Evolutionary conservation across 2,888 invertebrate genomes (phyloP), one percentile per base, ranked within the genome.

Genomic region (Antheraea yamamai): DNA sequence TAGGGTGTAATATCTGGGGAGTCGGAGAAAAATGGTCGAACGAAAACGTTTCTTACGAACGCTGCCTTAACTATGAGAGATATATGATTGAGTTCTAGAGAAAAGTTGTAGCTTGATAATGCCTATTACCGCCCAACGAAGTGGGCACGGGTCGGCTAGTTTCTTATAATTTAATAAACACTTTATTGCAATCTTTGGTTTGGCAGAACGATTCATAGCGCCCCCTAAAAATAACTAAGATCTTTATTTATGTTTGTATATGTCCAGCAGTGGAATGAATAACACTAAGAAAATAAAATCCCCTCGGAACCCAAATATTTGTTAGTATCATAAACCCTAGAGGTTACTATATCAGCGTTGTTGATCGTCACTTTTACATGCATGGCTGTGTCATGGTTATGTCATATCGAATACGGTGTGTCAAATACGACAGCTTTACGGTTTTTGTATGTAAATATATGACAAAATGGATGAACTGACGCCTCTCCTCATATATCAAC

Each of bases 381-480:
- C 47, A 74, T 7, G 20, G 39, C 39, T 26, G 72, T 72, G 72
- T 51, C 74, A 39, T 71, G 35, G 72, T 26, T 70, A 39, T 78
- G 81, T 79, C 80, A 79, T 79, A 80, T 81, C 77, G 77, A 81
- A 79, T 77, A 74, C 80, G 77, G 80, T 86, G 88, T 87, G 90
- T 88, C 89, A 89, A 79, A 77, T 64, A 74, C 81, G 89, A 88
- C 89, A 89, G 80, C 77, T 91, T 91, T 91, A 93, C 85, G 88
- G 82, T 80, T 80, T 85, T 84, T 80, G 80, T 84, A 93, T 92
- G 92, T 84, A 91, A 93, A 93, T 91, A 78, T 77, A 78, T 76
- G 75, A 76, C 77, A 76, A 80, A 88, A 92, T 88, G 83, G 86
- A 89, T 88, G 87, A 83, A 77, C 79, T 83, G 82, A 85, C 87